A percentile compares a stretch with the other conserved stretches of the same genome.
Evolutionary conservation across 1,140 invertebrate genomes (phyloP).

Genomic region (Zaprionus ornatus): DNA sequence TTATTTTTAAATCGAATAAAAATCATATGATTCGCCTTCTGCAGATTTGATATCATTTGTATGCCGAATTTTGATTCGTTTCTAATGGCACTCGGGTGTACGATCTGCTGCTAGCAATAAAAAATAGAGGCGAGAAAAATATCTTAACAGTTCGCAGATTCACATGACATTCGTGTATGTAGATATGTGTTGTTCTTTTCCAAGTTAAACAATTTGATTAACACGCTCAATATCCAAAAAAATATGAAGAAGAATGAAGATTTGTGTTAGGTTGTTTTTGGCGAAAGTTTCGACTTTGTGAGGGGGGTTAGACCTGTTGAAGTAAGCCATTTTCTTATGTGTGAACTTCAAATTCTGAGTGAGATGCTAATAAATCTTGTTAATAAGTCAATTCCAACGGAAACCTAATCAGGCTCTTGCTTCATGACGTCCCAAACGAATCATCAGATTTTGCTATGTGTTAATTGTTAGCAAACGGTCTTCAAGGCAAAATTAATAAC

Average conservation of each 20-base stretch:
- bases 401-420: conserved; percentile 63
- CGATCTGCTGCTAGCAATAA: conserved; percentile 24
- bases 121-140: neutral
- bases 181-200: conserved; percentile 14
- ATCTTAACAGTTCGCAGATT: conserved; percentile 11
- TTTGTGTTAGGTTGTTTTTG: conserved; percentile 34
- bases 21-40: conserved; percentile 22
- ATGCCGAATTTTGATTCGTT: conserved; percentile 22
- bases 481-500: conserved; percentile 8
- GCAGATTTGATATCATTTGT: conserved; percentile 10
- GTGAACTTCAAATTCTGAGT: conserved; percentile 57
- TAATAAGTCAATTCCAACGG: conserved; percentile 71
- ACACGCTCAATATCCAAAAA: conserved; percentile 42
- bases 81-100: conserved; percentile 35
- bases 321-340: conserved; percentile 18
- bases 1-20: conserved; percentile 47
- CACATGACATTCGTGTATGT: conserved; percentile 22
- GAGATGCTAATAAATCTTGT: conserved; percentile 69
- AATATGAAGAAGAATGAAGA: conserved; percentile 30
- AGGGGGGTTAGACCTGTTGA: neutral
- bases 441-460: conserved; percentile 43
- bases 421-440: conserved; percentile 37
- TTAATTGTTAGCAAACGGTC: conserved; percentile 51
- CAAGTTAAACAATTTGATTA: conserved; percentile 57
- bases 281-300: conserved; percentile 4